phyloP scores from a whole-genome alignment of 1,140 invertebrate genomes.

The Oncopodura yosiiana region DNA sequence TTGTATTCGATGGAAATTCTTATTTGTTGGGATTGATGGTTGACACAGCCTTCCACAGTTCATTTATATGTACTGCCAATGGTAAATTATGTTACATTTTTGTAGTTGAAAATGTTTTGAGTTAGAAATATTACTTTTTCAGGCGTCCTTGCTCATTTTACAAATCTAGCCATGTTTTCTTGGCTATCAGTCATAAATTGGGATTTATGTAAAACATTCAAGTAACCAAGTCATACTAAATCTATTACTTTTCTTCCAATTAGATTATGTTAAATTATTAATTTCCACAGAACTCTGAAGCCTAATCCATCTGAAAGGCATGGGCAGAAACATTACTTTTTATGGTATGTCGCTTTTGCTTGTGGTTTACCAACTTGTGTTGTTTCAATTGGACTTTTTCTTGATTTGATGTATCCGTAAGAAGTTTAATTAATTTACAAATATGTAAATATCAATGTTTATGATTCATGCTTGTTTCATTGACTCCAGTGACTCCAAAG shows the following conservation, averaged over 20 bases:
- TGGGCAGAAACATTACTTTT: background rate
- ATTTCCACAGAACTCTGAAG: background rate
- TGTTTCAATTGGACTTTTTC: background rate
- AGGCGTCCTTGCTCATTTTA: constrained; percentile 7
- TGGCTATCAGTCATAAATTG: constrained; percentile 18
- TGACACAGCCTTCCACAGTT: too few species aligned
- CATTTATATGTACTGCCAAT: too few species aligned
- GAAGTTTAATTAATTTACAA: background rate
- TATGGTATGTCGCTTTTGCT: constrained; percentile 4
- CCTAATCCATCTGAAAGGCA: background rate
- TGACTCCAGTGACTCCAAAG: too few species aligned
- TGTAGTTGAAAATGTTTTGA: too few species aligned
- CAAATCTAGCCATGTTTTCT: constrained; percentile 11
- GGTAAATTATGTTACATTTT: too few species aligned
- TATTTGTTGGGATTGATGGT: too few species aligned
- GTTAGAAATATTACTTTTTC: too few species aligned
- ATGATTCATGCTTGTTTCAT: too few species aligned
- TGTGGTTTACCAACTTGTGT: background rate
- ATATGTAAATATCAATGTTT: too few species aligned
- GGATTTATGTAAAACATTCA: constrained; percentile 21
- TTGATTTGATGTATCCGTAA: constrained; percentile 2
- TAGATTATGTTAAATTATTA: background rate
- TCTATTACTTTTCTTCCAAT: background rate
- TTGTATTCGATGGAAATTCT: too few species aligned
- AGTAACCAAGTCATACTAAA: constrained; percentile 1